A percentile compares a stretch with the other conserved stretches of the same genome.
These are phyloP conservation scores for Hylaea fasciaria DNA, from an alignment of 2,888 invertebrate species.

Conservation along the genomic window DNA sequence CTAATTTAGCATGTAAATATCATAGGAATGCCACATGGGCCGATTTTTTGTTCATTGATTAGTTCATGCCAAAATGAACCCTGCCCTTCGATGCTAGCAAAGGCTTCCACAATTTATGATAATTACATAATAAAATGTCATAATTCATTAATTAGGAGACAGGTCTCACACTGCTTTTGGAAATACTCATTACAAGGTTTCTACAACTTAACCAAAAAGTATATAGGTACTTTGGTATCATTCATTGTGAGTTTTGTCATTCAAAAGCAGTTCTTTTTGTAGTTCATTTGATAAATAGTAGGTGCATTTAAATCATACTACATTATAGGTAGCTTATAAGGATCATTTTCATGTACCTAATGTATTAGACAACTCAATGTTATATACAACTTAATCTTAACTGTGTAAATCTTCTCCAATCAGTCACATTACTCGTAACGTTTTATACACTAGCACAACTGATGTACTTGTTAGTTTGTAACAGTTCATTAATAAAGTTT, in stretches of 20 bases:
- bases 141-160: not conserved
- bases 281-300: not conserved
- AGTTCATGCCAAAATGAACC: too few relatives aligned
- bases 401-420: constrained; percentile 48
- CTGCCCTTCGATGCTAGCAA: too few relatives aligned
- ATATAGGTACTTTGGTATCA: too few relatives aligned
- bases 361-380: too few relatives aligned
- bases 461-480: constrained; percentile 57
- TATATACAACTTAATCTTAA: not conserved
- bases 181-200: too few relatives aligned
- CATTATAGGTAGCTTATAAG: constrained; percentile 3
- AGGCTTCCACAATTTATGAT: too few relatives aligned
- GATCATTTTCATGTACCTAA: constrained; percentile 9
- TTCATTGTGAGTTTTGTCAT: not conserved
- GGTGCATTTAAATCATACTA: constrained; percentile 4
- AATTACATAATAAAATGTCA: not conserved
- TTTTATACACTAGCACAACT: constrained; percentile 69
- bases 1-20: too few relatives aligned
- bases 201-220: too few relatives aligned
- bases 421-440: constrained; percentile 60
- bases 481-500: constrained; percentile 73
- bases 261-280: not conserved
- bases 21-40: too few relatives aligned
- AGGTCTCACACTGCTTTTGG: too few relatives aligned
- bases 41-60: too few relatives aligned